Base-by-base conservation (phyloP, 2,888 invertebrate genomes). In the Perdita meconis region DNA sequence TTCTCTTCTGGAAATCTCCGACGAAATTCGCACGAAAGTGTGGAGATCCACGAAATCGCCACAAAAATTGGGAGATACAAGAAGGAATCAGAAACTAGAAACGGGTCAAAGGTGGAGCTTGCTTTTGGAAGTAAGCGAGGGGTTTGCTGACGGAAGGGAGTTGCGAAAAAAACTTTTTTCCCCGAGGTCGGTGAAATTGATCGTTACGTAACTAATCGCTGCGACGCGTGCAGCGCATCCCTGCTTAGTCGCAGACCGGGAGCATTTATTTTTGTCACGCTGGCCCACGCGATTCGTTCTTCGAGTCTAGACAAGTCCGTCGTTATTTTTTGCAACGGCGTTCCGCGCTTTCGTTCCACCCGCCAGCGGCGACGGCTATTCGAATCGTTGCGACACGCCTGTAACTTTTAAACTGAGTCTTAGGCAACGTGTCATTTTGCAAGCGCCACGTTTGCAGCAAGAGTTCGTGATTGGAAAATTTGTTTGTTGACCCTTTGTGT, bases 231-330 rank as follows among this genome's bases (percentile, higher is more conserved):
- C 16, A 38, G 13, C 5, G 44, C 22, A n/a, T 55, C 53, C 16
- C 47, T 8, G 22, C 42, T n/a, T 26, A 30, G 51, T n/a, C 64
- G 34, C 78, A 50, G 24, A 36, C 64, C 38, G 53, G 34, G 71
- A 63, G 36, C 53, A 67, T 71, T 78, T 78, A 78, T 78, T 78
- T 78, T 66, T 1, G 67, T 78, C 78, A 59, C 78, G 47, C 56
- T 64, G 66, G 53, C 61, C 59, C 47, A 66, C 63, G 55, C 53
- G 4, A 36, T 22, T 22, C 57, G 63, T 66, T 78, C 71, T 47
- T 53, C 19, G 66, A 78, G 66, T 78, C 66, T 79, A 67, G 34
- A 57, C 26, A 61, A 50, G 61, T 30, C 65, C 47, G 26, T 57
- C 51, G 65, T 59, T 78, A 78, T 71, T 78, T 66, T 66, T 65